phyloP scores from a whole-genome alignment of 2,888 invertebrate species.

The Apodemia duryi region DNA sequence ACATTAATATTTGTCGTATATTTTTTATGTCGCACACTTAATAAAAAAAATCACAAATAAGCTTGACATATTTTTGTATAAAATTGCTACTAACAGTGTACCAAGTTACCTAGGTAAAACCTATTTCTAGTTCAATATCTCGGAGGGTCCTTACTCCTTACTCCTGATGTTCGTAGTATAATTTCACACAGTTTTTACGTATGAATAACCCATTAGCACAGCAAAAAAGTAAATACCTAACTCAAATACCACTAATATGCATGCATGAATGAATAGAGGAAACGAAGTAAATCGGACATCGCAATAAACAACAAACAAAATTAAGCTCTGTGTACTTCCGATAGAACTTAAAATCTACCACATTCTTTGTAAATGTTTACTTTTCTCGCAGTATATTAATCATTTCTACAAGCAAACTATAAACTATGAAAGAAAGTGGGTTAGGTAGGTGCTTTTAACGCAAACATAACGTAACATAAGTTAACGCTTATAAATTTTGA shows the following conservation, averaged over 20 bases:
- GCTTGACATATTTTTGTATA: too few relatives aligned
- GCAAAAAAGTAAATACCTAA: slow-evolving; percentile 22
- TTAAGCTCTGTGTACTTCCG: slow-evolving; percentile 32
- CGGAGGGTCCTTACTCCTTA: background rate
- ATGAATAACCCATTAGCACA: slow-evolving; percentile 29
- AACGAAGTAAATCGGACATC: slow-evolving; percentile 40
- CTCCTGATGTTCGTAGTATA: slow-evolving; percentile 21
- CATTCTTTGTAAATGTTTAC: slow-evolving; percentile 40
- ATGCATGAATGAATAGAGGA: slow-evolving; percentile 41
- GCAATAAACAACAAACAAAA: slow-evolving; percentile 33
- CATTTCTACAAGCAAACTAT: slow-evolving; percentile 50
- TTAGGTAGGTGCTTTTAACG: slow-evolving; percentile 47
- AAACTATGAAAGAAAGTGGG: slow-evolving; percentile 47
- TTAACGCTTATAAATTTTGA: background rate
- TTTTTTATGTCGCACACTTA: too few relatives aligned
- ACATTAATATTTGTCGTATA: too few relatives aligned
- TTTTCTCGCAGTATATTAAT: slow-evolving; percentile 55
- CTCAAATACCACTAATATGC: slow-evolving; percentile 25
- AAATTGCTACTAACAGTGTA: too few relatives aligned
- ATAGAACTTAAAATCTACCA: slow-evolving; percentile 19
- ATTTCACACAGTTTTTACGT: slow-evolving; percentile 25
- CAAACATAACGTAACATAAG: slow-evolving; percentile 32
- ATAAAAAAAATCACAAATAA: too few relatives aligned
- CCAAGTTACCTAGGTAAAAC: too few relatives aligned
- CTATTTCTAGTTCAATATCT: background rate